Evolutionary conservation across 2,888 invertebrate species (phyloP).

Genomic region (Meandrusa payeni): DNA sequence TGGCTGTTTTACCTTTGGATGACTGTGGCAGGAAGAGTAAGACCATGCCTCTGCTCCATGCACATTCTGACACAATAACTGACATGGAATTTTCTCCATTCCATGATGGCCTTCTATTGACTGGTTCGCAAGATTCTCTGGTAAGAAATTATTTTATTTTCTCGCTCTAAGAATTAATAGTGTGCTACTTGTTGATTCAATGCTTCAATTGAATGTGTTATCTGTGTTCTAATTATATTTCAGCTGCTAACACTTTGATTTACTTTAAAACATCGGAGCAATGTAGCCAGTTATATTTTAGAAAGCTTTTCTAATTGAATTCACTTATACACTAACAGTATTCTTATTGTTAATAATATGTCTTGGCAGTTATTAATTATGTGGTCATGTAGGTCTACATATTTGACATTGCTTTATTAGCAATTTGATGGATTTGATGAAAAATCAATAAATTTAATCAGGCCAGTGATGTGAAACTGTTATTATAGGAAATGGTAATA

Average conservation of each 20-base stretch:
- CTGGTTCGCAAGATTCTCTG: conserved; percentile 93
- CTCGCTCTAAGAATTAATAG: conserved; percentile 25
- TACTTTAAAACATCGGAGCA: conserved; percentile 5
- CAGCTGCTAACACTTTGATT: conserved; percentile 25
- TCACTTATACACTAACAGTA: too few relatives aligned
- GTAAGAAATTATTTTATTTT: conserved; percentile 60
- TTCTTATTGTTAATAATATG: too few relatives aligned
- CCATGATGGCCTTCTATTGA: conserved; percentile 94
- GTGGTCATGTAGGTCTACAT: too few relatives aligned
- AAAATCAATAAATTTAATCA: too few relatives aligned
- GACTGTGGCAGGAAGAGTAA: conserved; percentile 94
- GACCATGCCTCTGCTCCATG: conserved; percentile 92
- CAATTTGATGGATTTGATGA: too few relatives aligned
- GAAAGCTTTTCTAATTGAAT: conserved; percentile 17
- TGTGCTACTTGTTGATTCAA: conserved; percentile 37
- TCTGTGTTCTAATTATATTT: conserved; percentile 37
- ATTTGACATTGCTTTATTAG: too few relatives aligned
- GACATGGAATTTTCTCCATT: conserved; percentile 98
- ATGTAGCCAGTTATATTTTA: conserved; percentile 13
- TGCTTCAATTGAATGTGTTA: conserved; percentile 32
- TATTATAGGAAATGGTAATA: too few relatives aligned
- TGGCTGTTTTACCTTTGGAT: conserved; percentile 93
- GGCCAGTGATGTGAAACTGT: too few relatives aligned
- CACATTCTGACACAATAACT: conserved; percentile 94
- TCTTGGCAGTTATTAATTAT: background rate